Conservation (phyloP, 2,888 invertebrate genomes). For the Parnassius mnemosyne region DNA sequence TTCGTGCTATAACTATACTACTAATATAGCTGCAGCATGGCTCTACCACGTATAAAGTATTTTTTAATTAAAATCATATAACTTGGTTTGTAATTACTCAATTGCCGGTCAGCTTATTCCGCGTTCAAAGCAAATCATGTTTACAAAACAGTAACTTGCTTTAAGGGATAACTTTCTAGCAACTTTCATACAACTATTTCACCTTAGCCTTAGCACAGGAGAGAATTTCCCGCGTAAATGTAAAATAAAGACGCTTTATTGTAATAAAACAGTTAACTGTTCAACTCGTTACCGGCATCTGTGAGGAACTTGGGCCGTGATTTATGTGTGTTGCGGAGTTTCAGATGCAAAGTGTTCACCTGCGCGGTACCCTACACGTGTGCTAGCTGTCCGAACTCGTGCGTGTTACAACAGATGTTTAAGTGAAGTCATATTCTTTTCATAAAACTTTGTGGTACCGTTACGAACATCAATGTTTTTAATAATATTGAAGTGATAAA, state of each 20-base stretch:
- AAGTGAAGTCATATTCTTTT: neutral
- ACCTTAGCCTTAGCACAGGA: conserved; percentile 31
- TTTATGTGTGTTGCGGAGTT: conserved; percentile 25
- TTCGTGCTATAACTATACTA: no score
- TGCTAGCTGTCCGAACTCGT: conserved; percentile 8
- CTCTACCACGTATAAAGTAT: no score
- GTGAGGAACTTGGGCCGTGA: conserved; percentile 26
- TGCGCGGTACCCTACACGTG: conserved; percentile 19
- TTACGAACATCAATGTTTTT: no score
- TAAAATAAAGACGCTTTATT: conserved; percentile 13
- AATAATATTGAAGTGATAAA: no score
- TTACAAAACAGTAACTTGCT: neutral
- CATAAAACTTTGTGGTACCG: no score
- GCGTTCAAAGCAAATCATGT: no score
- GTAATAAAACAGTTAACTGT: conserved; percentile 31
- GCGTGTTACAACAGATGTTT: conserved; percentile 3
- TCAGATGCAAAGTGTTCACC: conserved; percentile 19
- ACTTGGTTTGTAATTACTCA: no score
- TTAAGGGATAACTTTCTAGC: neutral
- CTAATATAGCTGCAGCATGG: no score
- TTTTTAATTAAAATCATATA: no score
- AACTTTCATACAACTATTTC: neutral
- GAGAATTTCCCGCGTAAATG: conserved; percentile 23
- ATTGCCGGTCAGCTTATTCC: no score
- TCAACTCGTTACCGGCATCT: conserved; percentile 33